Conservation (phyloP, 2,888 invertebrate genomes). For the Cataglyphis cursor region DNA sequence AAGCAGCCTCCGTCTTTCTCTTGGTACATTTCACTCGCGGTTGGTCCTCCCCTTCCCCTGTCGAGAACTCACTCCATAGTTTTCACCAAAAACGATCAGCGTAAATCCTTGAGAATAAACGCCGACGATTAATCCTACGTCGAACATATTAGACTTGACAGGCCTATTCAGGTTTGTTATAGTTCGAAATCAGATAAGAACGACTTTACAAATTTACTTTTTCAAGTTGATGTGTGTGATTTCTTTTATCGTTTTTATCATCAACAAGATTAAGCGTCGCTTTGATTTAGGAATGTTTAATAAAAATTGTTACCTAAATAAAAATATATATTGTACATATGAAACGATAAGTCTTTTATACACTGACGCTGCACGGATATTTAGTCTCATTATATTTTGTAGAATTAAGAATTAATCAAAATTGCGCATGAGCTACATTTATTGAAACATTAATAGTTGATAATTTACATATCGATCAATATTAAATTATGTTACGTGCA, state of each 20-base stretch:
- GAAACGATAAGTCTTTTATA: neutral
- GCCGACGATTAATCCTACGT: slow-evolving; percentile 49
- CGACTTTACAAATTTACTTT: slow-evolving; percentile 6
- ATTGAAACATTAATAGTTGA: neutral
- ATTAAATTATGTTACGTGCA: neutral
- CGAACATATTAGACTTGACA: slow-evolving; percentile 49
- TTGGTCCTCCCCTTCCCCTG: slow-evolving; percentile 19
- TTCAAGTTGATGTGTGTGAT: slow-evolving; percentile 5
- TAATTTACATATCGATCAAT: neutral
- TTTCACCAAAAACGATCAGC: slow-evolving; percentile 42
- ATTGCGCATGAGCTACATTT: neutral
- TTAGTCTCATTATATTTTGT: slow-evolving; percentile 10
- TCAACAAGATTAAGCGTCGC: slow-evolving; percentile 11
- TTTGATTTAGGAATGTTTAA: slow-evolving; percentile 14
- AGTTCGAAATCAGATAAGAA: slow-evolving; percentile 29
- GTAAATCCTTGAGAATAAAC: slow-evolving; percentile 36
- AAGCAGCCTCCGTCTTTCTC: slow-evolving; percentile 70
- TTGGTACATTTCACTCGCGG: slow-evolving; percentile 27
- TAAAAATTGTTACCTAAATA: neutral
- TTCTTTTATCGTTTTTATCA: neutral
- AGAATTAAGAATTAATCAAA: slow-evolving; percentile 11
- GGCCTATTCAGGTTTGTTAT: slow-evolving; percentile 39
- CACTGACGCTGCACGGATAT: neutral
- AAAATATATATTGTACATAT: neutral
- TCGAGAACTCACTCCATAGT: neutral